These are phyloP conservation scores for Luidia sarsii DNA, from an alignment of 53 echinoderm and acorn worm species.

Conservation along the genomic window DNA sequence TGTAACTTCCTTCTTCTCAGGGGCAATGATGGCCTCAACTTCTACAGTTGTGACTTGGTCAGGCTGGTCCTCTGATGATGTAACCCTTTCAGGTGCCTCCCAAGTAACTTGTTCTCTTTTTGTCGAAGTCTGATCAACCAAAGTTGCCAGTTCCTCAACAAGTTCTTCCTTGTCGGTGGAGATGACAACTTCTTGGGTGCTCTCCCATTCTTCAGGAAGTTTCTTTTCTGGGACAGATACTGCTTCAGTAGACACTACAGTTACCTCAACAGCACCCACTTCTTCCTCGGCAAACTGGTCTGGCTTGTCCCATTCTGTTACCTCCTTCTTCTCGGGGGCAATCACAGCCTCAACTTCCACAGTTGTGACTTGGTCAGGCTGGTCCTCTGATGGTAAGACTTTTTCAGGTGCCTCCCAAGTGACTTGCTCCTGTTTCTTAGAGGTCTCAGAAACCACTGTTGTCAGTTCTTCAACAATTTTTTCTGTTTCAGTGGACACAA, in stretches of 20 bases:
- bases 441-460: slow-evolving; percentile 25
- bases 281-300: slow-evolving; percentile 18
- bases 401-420: slow-evolving; percentile 31
- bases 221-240: slow-evolving; percentile 25
- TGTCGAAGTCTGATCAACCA: slow-evolving; percentile 17
- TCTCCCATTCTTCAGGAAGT: slow-evolving; percentile 25
- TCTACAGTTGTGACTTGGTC: slow-evolving; percentile 20
- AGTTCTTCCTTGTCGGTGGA: slow-evolving; percentile 47
- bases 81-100: slow-evolving; percentile 24
- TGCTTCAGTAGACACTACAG: slow-evolving; percentile 19
- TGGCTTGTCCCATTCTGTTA: slow-evolving; percentile 43
- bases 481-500: slow-evolving; percentile 2
- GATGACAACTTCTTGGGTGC: slow-evolving; percentile 29
- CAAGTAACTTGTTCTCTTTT: slow-evolving; percentile 35
- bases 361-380: slow-evolving; percentile 9
- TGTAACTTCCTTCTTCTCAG: slow-evolving; percentile 21
- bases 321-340: slow-evolving; percentile 29
- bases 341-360: slow-evolving; percentile 35
- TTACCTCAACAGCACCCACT: background rate
- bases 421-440: slow-evolving; percentile 18
- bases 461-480: slow-evolving; percentile 44
- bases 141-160: slow-evolving; percentile 35
- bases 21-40: slow-evolving; percentile 42
- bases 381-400: background rate
- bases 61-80: slow-evolving; percentile 8